Evolutionary conservation across 2,113 vertebrate species (phyloP), one percentile per base, ranked within the genome.

Genomic region (Caranx ignobilis): DNA sequence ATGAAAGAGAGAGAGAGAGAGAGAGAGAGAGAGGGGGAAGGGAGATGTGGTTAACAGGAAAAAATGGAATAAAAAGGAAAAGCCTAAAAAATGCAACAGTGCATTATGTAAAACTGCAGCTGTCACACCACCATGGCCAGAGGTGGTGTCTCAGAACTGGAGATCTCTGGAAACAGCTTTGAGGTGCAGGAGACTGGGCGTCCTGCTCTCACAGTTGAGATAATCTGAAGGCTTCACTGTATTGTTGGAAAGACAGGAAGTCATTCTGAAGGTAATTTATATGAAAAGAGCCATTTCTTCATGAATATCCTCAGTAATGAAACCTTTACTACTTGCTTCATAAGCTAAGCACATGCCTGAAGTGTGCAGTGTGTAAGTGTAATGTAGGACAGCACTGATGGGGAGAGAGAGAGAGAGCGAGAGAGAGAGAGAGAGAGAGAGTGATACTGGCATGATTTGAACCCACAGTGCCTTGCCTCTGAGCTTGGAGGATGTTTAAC

Each of bases 1-100:
- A 87, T 87, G 82, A 86, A 87, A 81, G 41, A 82, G 60, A 77
- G 54, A 48, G 11, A 34, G 16, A 47, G 19, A 47, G 13, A 13
- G 21, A 52, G 48, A 21, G 70, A 13, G 47, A 37, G 67, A 21
- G 59, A 26, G 26, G 81, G 84, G 81, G 81, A 62, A 87, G 82
- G 81, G 82, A 85, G 57, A 60, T 66, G 1, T 75, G 76, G 61
- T 72, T 87, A 62, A 82, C 79, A 81, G 55, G 61, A 41, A 68
- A 55, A 45, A 57, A 50, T 43, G 37, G 57, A 80, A 54, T 65
- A 69, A 71, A 72, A 43, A 71, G 3, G 39, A 70, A 77, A 71
- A 76, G 21, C 50, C 65, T 60, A 50, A 70, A 87, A 71, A 26
- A 79, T 71, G 50, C 19, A 79, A 59, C 65, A 59, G 15, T 71